Base-by-base conservation (phyloP, 35 echinoderm and acorn worm genomes). In the Apostichopus japonicus region DNA sequence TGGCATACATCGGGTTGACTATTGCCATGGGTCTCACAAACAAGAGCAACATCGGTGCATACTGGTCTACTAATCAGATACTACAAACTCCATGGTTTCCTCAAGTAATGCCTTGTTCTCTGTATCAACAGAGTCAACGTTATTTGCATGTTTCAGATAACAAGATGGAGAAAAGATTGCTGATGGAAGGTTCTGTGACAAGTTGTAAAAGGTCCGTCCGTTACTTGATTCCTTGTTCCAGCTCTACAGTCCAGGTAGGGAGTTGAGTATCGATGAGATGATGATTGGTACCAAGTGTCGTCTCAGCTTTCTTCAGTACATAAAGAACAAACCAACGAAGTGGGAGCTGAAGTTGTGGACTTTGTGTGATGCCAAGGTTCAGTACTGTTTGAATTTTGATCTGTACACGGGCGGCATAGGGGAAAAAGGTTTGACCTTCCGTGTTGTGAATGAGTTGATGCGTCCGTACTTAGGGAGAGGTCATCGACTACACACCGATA, bases 181-280 rank as follows among this genome's bases (percentile, higher is more conserved):
- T 58, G 53, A 24, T 4, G 83, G 83, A 19, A 86, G 25, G 15
- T 17, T 65, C 58, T 57, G 54, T 65, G 83, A 86, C 83, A 86
- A 86, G 83, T 86, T 86, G n/a, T 86, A n/a, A 52, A 86, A 86
- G 58, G 54, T 86, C 8, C 83, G 83, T 86, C 83, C 83, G 10
- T 86, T 58, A 57, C 27, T 86, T 22, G 54, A 86, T 86, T 59
- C 54, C 22, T 19, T 86, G 8, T 21, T 56, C 5, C 23, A 56
- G 83, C 53, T 56, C 83, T 63, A 54, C 83, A 6, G 58, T 61
- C 83, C 83, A 55, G 5, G 54, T 24, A 56, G 58, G 17, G 83
- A 86, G 22, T 24, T 58, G 83, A 61, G 54, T 58, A 65, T 58
- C 59, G 83, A 86, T 17, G 53, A 57, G 58, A 51, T 56, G 17